Evolutionary conservation across 2,888 invertebrate species (phyloP), one percentile per base, ranked within the genome.

Genomic region (Tetragonula carbonaria): DNA sequence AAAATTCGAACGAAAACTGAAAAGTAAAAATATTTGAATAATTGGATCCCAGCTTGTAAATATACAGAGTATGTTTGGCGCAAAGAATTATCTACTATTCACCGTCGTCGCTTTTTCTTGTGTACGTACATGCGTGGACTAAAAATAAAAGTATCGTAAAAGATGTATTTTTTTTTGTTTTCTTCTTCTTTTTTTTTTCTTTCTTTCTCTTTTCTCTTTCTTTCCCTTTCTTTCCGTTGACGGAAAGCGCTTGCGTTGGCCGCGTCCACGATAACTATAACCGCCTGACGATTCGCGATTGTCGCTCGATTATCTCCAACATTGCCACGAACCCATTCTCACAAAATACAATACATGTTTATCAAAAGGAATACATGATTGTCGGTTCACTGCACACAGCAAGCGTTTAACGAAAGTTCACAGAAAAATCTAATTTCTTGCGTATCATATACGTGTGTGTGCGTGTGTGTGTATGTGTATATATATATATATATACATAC

Each of bases 351-450:
- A 28, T 28, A 28, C 28, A 28, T 66, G 28, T 53, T 67, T 28
- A 59, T 57, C n/a, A 78, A 55, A 76, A 65, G 73, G 51, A 76
- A 88, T 91, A 91, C 77, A 91, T 92, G 92, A 92, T 92, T 92
- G 92, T 92, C 92, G 92, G 92, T 92, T 87, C 92, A 92, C 91
- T 87, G 87, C 85, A 86, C 88, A 82, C 74, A 70, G 79, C 63
- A 76, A 72, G 79, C 79, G 74, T 79, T 71, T 45, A 59, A 66
- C 65, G 50, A 72, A 62, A 28, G 65, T 66, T 50, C 59, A 38
- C 55, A 53, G 51, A 59, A 4, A 53, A 66, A 85, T 16, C 38
- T 33, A 63, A 76, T 18, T 65, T 45, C 28, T 67, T 66, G 53
- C 66, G 72, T 68, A 62, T 21, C 45, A 16, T 63, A 72, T 50